Evolutionary conservation across 2,797 vertebrate species (phyloP), one percentile per base, ranked within the genome.

Genomic region (Pteropus rufus): DNA sequence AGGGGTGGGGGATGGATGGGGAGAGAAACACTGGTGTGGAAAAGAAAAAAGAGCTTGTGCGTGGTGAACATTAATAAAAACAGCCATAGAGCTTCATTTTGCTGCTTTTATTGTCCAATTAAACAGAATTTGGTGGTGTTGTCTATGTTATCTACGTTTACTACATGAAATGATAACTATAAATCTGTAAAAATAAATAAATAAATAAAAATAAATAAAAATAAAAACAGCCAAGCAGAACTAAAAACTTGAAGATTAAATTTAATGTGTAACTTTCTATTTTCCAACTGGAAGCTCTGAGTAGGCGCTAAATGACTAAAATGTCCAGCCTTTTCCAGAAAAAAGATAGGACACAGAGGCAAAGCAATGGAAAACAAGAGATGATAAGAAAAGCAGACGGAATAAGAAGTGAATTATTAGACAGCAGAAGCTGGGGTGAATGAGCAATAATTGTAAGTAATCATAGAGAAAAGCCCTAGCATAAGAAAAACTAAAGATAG

Each of bases 241-340:
- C 90, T 96, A 92, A 94, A 92, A 89, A 34, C 58, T 16, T 64
- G 34, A 75, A 70, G 44, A 91, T 86, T 69, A 89, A 75, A 86
- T 58, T 85, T 62, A 85, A 75, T 73, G 14, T 46, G 29, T 60
- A 85, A 72, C 75, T 90, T 91, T 80, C 41, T 65, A 85, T 89
- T 92, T 94, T 80, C 89, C 65, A 89, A 52, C 41, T 67, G 80
- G 79, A 67, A 85, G 65, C 26, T 83, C 60, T 75, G 41, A 69
- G 85, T 7, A 67, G 60, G 69, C 41, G 69, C 41, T 21, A 24
- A 24, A 91, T 36, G 24, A 80, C 75, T 44, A 91, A 80, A 72
- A 75, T 24, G 44, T 62, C 56, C 29, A 83, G 70, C 5, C 64
- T 64, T 64, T 88, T 58, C 69, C 60, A 81, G 67, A 46, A 41